These are phyloP conservation scores for Callopanchax toddi DNA, from an alignment of 2,113 vertebrate species.

Conservation along the genomic window DNA sequence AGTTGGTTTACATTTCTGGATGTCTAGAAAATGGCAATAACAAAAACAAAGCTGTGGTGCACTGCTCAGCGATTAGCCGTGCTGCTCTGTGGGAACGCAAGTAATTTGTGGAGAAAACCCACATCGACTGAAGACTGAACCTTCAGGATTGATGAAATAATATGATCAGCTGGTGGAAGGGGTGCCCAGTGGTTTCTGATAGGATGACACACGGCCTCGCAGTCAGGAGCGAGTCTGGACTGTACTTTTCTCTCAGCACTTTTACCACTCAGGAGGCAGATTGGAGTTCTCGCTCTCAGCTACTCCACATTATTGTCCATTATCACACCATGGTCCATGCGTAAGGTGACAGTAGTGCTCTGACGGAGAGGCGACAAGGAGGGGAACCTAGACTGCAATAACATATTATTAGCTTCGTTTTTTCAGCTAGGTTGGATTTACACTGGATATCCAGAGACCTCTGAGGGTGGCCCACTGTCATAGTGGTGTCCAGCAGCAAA, in stretches of 20 bases:
- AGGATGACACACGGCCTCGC: constrained; percentile 39
- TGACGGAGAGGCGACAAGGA: constrained; percentile 78
- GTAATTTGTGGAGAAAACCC: constrained; percentile 38
- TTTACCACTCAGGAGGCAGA: constrained; percentile 76
- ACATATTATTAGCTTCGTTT: constrained; percentile 85
- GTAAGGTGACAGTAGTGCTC: constrained; percentile 78
- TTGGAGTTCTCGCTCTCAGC: constrained; percentile 77
- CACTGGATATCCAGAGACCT: constrained; percentile 82
- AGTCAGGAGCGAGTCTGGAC: constrained; percentile 49
- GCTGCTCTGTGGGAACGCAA: constrained; percentile 29
- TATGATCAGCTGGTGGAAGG: constrained; percentile 14
- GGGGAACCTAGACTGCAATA: constrained; percentile 81
- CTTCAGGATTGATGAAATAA: constrained; percentile 35
- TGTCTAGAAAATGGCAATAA: constrained; percentile 49
- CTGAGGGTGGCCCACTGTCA: constrained; percentile 76
- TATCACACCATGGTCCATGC: constrained; percentile 77
- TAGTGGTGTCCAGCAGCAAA: constrained; percentile 60
- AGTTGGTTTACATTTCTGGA: constrained; percentile 51
- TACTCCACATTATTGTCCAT: constrained; percentile 82
- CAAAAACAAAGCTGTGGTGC: constrained; percentile 59
- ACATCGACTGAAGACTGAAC: constrained; percentile 13
- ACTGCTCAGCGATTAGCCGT: constrained; percentile 41
- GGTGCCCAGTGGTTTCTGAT: constrained; percentile 44
- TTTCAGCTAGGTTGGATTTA: constrained; percentile 79
- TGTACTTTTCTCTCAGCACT: constrained; percentile 61